These are phyloP conservation scores for Papio anubis DNA, from an alignment of 2,113 vertebrate genomes.

Conservation along the genomic window DNA sequence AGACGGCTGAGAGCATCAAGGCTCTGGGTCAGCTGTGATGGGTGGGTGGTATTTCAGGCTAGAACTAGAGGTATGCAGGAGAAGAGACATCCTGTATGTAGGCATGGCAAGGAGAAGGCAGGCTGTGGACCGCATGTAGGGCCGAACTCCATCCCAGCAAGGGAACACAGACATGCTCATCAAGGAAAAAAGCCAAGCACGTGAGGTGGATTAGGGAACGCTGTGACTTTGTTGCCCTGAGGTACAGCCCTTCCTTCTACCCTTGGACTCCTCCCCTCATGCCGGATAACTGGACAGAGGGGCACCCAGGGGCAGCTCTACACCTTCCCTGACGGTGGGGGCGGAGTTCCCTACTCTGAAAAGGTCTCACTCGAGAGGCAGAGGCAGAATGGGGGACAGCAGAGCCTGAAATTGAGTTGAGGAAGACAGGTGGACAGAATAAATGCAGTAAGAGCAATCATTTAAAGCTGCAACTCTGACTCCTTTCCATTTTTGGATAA, in stretches of 20 bases:
- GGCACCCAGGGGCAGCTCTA: background rate
- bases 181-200: background rate
- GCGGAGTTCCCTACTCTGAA: rapidly evolving
- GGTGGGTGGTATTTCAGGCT: background rate
- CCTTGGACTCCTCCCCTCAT: background rate
- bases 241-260: background rate
- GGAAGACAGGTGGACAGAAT: background rate
- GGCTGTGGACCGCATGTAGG: background rate
- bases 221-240: background rate
- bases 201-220: background rate
- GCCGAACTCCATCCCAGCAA: background rate
- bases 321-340: background rate
- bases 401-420: background rate
- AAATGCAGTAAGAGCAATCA: background rate
- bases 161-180: background rate
- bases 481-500: background rate
- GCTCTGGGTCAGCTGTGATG: background rate
- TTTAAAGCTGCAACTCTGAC: background rate
- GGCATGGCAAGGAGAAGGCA: background rate
- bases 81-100: background rate
- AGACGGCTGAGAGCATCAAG: too few species aligned
- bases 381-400: background rate
- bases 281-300: background rate
- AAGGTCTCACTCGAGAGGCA: background rate
- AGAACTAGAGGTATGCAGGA: background rate